Conservation (phyloP, 2,888 invertebrate species). For the Erebia epiphron region DNA sequence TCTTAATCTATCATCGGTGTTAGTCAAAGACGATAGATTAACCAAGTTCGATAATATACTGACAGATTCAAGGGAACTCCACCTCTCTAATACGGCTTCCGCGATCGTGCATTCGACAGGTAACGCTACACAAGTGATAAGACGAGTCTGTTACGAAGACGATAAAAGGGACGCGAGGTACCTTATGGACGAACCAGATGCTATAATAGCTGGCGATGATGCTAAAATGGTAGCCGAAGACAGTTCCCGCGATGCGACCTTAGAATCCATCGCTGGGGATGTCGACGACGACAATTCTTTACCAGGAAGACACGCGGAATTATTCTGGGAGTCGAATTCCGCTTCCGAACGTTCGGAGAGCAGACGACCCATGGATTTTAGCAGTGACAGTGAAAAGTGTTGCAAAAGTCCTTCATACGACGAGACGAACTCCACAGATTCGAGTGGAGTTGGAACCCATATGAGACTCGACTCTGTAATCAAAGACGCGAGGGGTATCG, state of each 20-base stretch:
- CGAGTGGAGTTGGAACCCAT: slow-evolving; percentile 65
- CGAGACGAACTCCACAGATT: slow-evolving; percentile 72
- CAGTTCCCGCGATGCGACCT: slow-evolving; percentile 57
- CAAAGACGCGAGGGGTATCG: slow-evolving; percentile 65
- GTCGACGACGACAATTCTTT: slow-evolving; percentile 64
- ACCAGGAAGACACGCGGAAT: slow-evolving; percentile 67
- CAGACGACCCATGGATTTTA: slow-evolving; percentile 65
- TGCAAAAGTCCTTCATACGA: slow-evolving; percentile 74
- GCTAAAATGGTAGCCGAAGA: slow-evolving; percentile 67
- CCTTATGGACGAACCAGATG: slow-evolving; percentile 61
- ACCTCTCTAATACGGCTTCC: slow-evolving; percentile 64
- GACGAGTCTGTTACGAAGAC: slow-evolving; percentile 68
- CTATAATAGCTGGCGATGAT: slow-evolving; percentile 60
- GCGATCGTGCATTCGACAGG: slow-evolving; percentile 68
- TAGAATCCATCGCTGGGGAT: slow-evolving; percentile 59
- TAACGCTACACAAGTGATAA: slow-evolving; percentile 73
- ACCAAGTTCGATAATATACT: slow-evolving; percentile 66
- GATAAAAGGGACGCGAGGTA: slow-evolving; percentile 57
- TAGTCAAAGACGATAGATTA: slow-evolving; percentile 66
- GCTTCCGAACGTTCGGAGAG: slow-evolving; percentile 66
- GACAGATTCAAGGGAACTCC: slow-evolving; percentile 64
- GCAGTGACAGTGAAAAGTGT: slow-evolving; percentile 77
- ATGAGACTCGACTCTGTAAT: slow-evolving; percentile 76
- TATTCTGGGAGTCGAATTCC: slow-evolving; percentile 77
- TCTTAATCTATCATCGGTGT: slow-evolving; percentile 59